phyloP scores from a whole-genome alignment of 2,888 invertebrate genomes.

The Drosophila paracracens region DNA sequence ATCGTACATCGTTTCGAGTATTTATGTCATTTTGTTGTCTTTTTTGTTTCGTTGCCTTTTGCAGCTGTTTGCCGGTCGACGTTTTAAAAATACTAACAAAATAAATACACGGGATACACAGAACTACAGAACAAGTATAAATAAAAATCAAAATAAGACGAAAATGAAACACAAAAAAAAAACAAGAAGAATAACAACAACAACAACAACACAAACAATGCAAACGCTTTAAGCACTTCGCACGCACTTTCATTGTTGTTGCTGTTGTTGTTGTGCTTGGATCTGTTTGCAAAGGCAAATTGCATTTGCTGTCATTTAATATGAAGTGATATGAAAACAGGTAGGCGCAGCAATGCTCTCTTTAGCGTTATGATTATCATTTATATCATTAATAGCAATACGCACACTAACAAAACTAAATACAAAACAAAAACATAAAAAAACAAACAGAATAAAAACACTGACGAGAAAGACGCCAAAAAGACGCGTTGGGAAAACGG shows the following conservation, averaged over 20 bases:
- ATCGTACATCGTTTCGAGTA: slow-evolving; percentile 11
- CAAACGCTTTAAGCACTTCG: slow-evolving; percentile 31
- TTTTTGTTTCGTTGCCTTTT: slow-evolving; percentile 27
- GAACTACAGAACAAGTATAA: slow-evolving; percentile 24
- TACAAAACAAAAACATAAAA: slow-evolving; percentile 22
- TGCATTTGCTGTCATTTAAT: slow-evolving; percentile 51
- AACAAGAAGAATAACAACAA: neutral
- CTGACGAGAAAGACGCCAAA: slow-evolving; percentile 46
- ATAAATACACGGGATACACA: slow-evolving; percentile 30
- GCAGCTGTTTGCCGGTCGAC: slow-evolving; percentile 60
- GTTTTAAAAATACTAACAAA: slow-evolving; percentile 61
- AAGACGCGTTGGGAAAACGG: slow-evolving; percentile 15
- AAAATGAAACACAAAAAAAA: slow-evolving; percentile 1
- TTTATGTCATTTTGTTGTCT: slow-evolving; percentile 45
- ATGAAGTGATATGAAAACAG: slow-evolving; percentile 23
- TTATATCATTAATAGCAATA: slow-evolving; percentile 41
- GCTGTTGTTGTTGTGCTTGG: slow-evolving; percentile 8
- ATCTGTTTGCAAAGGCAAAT: slow-evolving; percentile 17
- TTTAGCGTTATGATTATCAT: slow-evolving; percentile 19
- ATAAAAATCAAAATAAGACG: slow-evolving; percentile 28
- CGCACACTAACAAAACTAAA: slow-evolving; percentile 18
- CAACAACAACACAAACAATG: slow-evolving; percentile 38
- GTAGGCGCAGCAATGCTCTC: slow-evolving; percentile 33
- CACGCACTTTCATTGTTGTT: slow-evolving; percentile 37
- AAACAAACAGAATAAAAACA: slow-evolving; percentile 18